These are phyloP conservation scores for Hoplodrina ambigua DNA, from an alignment of 2,888 invertebrate species.

Conservation along the genomic window DNA sequence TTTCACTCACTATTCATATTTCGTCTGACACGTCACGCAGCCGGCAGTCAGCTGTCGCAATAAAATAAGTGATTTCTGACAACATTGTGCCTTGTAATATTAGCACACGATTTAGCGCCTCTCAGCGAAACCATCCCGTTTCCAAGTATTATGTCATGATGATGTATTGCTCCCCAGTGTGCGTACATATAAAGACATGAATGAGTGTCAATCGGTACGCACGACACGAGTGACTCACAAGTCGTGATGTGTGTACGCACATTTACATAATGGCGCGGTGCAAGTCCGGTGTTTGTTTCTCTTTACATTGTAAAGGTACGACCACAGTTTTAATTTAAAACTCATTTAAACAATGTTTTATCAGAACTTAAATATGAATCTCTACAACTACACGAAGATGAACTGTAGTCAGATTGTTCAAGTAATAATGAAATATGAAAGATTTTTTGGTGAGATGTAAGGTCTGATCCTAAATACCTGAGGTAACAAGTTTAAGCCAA, in stretches of 20 bases:
- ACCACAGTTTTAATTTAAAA: neutral
- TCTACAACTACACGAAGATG: neutral
- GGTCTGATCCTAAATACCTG: neutral
- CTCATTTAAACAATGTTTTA: neutral
- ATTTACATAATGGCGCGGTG: conserved; percentile 27
- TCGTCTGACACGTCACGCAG: neutral
- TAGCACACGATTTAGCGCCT: neutral
- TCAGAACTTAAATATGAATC: neutral
- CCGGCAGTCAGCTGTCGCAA: conserved; percentile 13
- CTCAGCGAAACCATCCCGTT: conserved; percentile 2
- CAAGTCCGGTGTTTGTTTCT: conserved; percentile 29
- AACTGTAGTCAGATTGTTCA: neutral
- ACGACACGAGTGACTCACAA: conserved; percentile 36
- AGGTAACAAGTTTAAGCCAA: too few species aligned
- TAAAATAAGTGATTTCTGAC: neutral
- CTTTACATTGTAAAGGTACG: conserved; percentile 24
- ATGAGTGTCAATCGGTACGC: conserved; percentile 24
- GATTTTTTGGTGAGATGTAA: neutral
- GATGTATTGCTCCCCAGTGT: conserved; percentile 4
- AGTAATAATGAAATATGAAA: neutral
- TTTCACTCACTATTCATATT: conserved; percentile 6
- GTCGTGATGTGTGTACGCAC: conserved; percentile 36
- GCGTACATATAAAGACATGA: conserved; percentile 43
- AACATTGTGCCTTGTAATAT: neutral
- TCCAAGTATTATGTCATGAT: conserved; percentile 8